These are phyloP conservation scores for Pollenia labialis DNA, from an alignment of 2,888 invertebrate species.

Conservation along the genomic window DNA sequence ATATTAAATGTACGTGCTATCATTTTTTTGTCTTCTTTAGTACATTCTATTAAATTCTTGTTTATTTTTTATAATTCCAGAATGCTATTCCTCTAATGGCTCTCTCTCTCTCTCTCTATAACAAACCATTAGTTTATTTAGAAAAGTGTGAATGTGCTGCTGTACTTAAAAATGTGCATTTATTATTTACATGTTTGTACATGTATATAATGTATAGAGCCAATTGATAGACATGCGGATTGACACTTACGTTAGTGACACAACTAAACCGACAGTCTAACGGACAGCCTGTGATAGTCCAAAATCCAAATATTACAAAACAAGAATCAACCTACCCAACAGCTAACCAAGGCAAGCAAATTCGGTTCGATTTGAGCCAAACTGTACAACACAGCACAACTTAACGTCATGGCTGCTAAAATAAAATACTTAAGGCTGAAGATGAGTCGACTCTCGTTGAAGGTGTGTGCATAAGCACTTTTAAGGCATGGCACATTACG, in stretches of 20 bases:
- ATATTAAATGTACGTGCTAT: slow-evolving; percentile 61
- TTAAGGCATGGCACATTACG: background rate
- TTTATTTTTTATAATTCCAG: slow-evolving; percentile 20
- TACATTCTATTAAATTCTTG: slow-evolving; percentile 18
- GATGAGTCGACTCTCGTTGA: slow-evolving; percentile 12
- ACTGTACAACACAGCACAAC: background rate
- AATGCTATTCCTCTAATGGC: slow-evolving; percentile 17
- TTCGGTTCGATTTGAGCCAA: background rate
- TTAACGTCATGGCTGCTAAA: background rate
- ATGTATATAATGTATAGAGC: slow-evolving; percentile 3
- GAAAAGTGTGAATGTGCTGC: background rate
- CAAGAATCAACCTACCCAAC: slow-evolving; percentile 27
- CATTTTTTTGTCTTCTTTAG: slow-evolving; percentile 16
- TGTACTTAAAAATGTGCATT: slow-evolving; percentile 25
- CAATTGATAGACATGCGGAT: slow-evolving; percentile 69
- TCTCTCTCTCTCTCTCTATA: background rate
- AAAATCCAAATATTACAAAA: slow-evolving; percentile 49
- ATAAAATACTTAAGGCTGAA: background rate
- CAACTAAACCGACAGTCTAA: slow-evolving; percentile 70
- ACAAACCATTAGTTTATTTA: slow-evolving; percentile 13
- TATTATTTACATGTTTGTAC: slow-evolving; percentile 30
- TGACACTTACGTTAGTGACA: slow-evolving; percentile 72
- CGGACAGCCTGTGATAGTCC: slow-evolving; percentile 58
- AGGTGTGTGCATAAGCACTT: background rate
- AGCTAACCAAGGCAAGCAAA: background rate